These are phyloP conservation scores for Xestia c-nigrum DNA, from an alignment of 2,888 invertebrate species.

Conservation along the genomic window DNA sequence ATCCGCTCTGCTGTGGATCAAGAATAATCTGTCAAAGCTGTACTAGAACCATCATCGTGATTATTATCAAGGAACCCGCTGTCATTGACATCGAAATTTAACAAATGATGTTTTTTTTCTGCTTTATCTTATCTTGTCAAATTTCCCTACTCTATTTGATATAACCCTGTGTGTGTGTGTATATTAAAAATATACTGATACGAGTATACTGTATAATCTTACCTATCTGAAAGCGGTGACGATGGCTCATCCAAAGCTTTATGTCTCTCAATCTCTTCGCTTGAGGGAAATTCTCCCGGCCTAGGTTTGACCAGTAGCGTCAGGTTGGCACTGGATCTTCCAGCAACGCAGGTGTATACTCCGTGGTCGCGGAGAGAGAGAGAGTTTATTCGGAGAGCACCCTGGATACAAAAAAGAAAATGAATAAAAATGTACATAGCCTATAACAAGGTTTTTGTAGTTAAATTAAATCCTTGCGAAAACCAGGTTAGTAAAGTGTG, in stretches of 20 bases:
- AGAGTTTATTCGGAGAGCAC: conserved; percentile 96
- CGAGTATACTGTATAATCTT: no score
- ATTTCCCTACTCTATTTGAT: no score
- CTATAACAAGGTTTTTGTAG: no score
- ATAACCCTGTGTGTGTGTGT: neutral
- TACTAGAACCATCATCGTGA: no score
- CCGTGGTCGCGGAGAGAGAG: conserved; percentile 96
- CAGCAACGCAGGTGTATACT: conserved; percentile 96
- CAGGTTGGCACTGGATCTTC: conserved; percentile 95
- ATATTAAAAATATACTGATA: no score
- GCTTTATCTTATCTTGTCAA: neutral
- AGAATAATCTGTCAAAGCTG: neutral
- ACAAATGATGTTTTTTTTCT: neutral
- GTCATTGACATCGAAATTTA: neutral
- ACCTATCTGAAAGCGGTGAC: conserved; percentile 87
- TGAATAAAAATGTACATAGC: neutral
- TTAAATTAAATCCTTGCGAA: no score
- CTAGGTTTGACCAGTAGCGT: conserved; percentile 95
- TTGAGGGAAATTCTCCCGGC: conserved; percentile 95
- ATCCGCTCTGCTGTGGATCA: conserved; percentile 82
- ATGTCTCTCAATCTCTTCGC: conserved; percentile 93
- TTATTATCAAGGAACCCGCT: neutral
- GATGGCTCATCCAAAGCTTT: conserved; percentile 87
- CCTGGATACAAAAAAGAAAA: conserved; percentile 79
- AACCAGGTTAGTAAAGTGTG: neutral